Base-by-base conservation (phyloP, 2,888 invertebrate species). In the Parapristionchus giblindavisi region DNA sequence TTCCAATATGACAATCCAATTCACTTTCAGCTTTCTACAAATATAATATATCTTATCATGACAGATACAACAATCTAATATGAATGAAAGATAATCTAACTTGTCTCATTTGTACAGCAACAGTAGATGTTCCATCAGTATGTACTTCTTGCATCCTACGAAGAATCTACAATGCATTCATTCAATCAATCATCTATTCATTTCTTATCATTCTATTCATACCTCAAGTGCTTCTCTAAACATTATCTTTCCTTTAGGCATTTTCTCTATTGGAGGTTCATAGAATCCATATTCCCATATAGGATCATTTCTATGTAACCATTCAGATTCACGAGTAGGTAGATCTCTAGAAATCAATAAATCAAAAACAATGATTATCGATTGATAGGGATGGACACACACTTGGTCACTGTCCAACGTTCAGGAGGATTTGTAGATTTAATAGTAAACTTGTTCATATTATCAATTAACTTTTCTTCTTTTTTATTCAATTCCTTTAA, bases 231-330 rank as follows among this genome's bases (percentile, higher is more conserved):
- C 85, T 75, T 87, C 87, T 36, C 85, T 76, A 29, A 87, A 83
- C 79, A 75, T 85, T 14, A 87, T 43, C 63, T 82, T 83, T 32
- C 81, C 79, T 65, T 81, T 78, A 27, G 83, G 83, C 71, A 87
- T 83, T 71, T 80, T 80, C 36, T 86, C 85, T 1, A 77, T 65
- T 0, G 84, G 77, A 24, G 84, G 85, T 71, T 87, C 87, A 58
- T 84, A 84, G 66, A 85, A 87, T 29, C 85, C 85, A 76, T 82
- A 86, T 73, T 85, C 84, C 82, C 82, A 85, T n/a, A 80, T 75
- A 0, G 80, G 81, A 75, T 84, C 83, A 60, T 85, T 81, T 48
- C 81, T 77, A 40, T 83, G 83, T 29, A 75, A 48, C 61, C 75
- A 83, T 75, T 85, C 84, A 24, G 81, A 77, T 74, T 83, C 85